Evolutionary conservation across 23 tunicate genomes (phyloP).

Genomic region (Trididemnum miniatum): DNA sequence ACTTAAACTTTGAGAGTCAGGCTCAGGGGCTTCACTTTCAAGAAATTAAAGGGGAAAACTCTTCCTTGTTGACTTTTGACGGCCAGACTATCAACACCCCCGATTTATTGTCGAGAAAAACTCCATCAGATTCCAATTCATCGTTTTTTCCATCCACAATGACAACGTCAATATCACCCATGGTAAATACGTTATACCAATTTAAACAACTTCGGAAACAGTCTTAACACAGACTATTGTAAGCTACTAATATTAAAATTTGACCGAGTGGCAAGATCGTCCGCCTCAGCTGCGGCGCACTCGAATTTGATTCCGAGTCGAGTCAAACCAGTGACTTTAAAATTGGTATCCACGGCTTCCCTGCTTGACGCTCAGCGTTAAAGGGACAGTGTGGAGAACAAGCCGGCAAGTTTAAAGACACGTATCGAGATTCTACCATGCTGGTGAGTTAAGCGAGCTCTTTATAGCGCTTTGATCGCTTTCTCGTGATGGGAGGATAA

Average conservation of each 20-base stretch:
- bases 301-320: background rate
- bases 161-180: constrained; percentile 71
- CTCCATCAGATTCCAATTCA: constrained; percentile 61
- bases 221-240: no score
- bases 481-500: no score
- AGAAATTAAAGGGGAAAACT: constrained; percentile 8
- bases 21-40: background rate
- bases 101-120: constrained; percentile 65
- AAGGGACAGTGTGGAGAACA: no score
- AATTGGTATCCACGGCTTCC: background rate
- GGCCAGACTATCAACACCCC: constrained; percentile 72
- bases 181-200: constrained; percentile 76
- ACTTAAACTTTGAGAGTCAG: constrained; percentile 36
- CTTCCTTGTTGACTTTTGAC: constrained; percentile 23
- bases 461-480: no score
- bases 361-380: background rate
- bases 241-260: no score
- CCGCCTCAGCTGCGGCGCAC: background rate
- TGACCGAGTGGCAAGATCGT: background rate
- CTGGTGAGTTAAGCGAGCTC: no score
- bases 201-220: no score
- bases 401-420: no score
- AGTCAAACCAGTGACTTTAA: background rate
- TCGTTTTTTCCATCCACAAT: constrained; percentile 52
- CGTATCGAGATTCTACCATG: no score